Evolutionary conservation across 2,113 vertebrate species (phyloP), one percentile per base, ranked within the genome.

Genomic region (Ictalurus punctatus): DNA sequence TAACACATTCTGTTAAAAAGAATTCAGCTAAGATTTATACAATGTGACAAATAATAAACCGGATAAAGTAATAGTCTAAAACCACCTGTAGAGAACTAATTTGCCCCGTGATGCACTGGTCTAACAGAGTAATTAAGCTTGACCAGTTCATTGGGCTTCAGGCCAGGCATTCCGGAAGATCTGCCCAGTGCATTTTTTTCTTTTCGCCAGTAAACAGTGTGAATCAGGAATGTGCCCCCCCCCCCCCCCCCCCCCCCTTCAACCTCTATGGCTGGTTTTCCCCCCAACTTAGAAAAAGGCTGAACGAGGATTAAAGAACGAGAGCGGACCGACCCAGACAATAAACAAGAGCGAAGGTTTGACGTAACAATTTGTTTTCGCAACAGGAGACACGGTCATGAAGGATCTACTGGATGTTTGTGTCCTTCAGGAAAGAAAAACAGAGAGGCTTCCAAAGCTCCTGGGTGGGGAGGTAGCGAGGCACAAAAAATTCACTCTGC

Each of bases 391-490:
- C 67, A 58, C 40, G 48, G 25, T 86, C 79, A 52, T 85, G 81
- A 88, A 85, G 59, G 84, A 92, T 74, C 90, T 88, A 48, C 83
- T 86, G 65, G 69, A 78, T 23, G 44, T 71, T 69, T 40, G 67
- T 81, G 44, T 83, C 67, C 83, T 83, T 87, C 86, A 88, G 74
- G 59, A 59, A 89, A 91, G 80, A 89, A 89, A 83, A 88, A 91
- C 73, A 92, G 14, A 81, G 71, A 74, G 25, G 73, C 82, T 79
- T 86, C 79, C 83, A 88, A 61, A 83, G 63, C 85, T 79, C 44
- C 61, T 25, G 23, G 48, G 59, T 86, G 91, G 90, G 85, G 87
- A 92, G 52, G 84, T 52, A 74, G 73, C 25, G 59, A 90, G 76
- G n/a, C 76, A 80, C 58, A 37, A 30, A 78, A 37, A 30, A 78